A percentile compares a stretch with the other conserved stretches of the same genome.
Conservation (phyloP, 1,140 invertebrate genomes). For the Lutraria rhynchaena region DNA sequence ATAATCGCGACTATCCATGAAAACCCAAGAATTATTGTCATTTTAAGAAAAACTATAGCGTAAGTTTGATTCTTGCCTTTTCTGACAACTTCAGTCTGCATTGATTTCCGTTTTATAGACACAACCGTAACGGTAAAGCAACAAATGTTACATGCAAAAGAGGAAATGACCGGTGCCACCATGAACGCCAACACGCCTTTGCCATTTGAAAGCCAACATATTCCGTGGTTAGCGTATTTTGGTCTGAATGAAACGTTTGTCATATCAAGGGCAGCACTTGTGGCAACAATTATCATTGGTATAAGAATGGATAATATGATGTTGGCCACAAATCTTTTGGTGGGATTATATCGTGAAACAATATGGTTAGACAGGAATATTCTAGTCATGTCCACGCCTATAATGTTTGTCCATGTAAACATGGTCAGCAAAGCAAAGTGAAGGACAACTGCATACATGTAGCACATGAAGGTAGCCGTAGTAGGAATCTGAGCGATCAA, state of each 20-base stretch:
- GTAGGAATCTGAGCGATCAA: background rate
- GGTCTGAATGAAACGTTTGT: background rate
- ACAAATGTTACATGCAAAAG: constrained; percentile 7
- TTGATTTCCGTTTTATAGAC: constrained; percentile 7
- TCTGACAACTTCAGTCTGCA: background rate
- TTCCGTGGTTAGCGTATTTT: background rate
- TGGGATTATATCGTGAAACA: background rate
- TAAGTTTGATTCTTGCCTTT: background rate
- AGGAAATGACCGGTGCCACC: constrained; percentile 8
- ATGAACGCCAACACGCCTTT: constrained; percentile 30
- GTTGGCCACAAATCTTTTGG: constrained; percentile 22
- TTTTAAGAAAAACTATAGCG: constrained; percentile 35
- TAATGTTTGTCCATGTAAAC: constrained; percentile 48
- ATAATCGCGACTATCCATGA: constrained; percentile 45
- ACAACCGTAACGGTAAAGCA: constrained; percentile 20
- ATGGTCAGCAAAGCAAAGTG: constrained; percentile 26
- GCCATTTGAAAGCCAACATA: constrained; percentile 47
- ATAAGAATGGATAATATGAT: background rate
- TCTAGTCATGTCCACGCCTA: constrained; percentile 44
- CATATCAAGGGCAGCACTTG: background rate
- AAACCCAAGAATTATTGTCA: constrained; percentile 45
- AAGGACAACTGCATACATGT: background rate
- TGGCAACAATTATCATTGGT: background rate
- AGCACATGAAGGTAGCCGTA: background rate
- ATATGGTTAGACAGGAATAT: constrained; percentile 3